Base-by-base conservation (phyloP, 92 coral and sea anemone species). In the Porites evermanni region DNA sequence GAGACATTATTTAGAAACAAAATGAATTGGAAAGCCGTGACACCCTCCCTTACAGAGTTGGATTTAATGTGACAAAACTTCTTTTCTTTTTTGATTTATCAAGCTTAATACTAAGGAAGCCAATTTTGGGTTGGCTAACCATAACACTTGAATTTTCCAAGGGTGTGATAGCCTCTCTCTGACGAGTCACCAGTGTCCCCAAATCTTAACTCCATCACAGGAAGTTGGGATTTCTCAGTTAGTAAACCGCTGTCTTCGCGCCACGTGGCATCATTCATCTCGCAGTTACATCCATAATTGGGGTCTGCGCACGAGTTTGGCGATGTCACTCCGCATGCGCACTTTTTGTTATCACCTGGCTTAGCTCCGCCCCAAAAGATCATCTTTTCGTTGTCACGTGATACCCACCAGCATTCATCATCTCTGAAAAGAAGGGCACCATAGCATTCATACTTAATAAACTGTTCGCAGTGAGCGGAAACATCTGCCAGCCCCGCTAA, bases 381-480 rank as follows among this genome's bases (percentile, higher is more conserved):
- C 70, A 65, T 65, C 24, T 65, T 65, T 10, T 65, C 20, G 8
- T 21, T 8, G 9, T 65, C 70, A 65, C 70, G 29, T 65, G 29
- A 65, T 10, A n/a, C 70, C 70, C 70, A 65, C 70, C 70, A 65
- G 24, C 70, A 23, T 11, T 18, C 11, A 65, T 12, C 3, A 17
- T 65, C 1, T 1, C 9, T 1, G n/a, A 65, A 18, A 11, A 65
- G 70, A 8, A n/a, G 6, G 11, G 70, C n/a, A 26, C 2, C 8
- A n/a, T 18, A 0, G 14, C 61, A 56, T 56, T 56, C 61, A 14
- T 56, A 56, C 61, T 56, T 56, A 12, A 56, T 56, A 65, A 65
- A 19, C 70, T 65, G 70, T 26, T 65, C 70, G 70, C 70, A 65
- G 70, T 65, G 70, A 26, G 70, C 70, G 26, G 70, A 65, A 26